These are phyloP conservation scores for Leptopilina clavipes DNA, from an alignment of 1,140 invertebrate genomes.

Conservation along the genomic window DNA sequence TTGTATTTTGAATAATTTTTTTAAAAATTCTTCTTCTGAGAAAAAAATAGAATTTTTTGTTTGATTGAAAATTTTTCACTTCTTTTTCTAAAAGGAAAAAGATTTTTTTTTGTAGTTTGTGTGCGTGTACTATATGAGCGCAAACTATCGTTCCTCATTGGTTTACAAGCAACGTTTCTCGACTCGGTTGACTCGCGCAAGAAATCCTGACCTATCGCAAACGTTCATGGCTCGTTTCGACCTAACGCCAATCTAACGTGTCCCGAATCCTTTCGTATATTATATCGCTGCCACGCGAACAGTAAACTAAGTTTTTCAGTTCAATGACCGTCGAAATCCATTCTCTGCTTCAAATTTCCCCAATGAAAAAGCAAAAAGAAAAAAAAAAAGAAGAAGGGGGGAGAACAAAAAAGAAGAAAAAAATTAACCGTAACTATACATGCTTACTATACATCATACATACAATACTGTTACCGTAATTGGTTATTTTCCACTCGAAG, in stretches of 20 bases:
- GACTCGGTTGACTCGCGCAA: constrained; percentile 35
- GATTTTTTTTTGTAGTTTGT: neutral
- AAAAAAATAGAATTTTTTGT: too few relatives aligned
- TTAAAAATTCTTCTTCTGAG: too few relatives aligned
- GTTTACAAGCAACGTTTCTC: constrained; percentile 39
- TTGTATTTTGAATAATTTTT: too few relatives aligned
- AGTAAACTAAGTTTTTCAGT: constrained; percentile 46
- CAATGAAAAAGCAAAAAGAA: neutral
- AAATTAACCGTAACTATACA: neutral
- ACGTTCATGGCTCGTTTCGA: constrained; percentile 19
- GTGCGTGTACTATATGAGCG: neutral
- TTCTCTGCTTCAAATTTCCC: neutral
- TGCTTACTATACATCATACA: too few relatives aligned
- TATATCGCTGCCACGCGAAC: constrained; percentile 47
- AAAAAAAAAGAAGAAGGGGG: neutral
- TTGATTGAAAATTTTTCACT: too few relatives aligned
- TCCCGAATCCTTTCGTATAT: constrained; percentile 47
- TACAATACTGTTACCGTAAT: too few relatives aligned
- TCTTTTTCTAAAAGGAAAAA: neutral
- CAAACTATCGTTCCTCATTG: constrained; percentile 39
- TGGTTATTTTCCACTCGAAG: too few relatives aligned
- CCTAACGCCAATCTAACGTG: constrained; percentile 46
- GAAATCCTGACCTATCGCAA: constrained; percentile 53
- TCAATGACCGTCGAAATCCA: constrained; percentile 46
- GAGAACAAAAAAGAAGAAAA: neutral